These are phyloP conservation scores for Drosophila bunnanda DNA, from an alignment of 2,888 invertebrate genomes.

Conservation along the genomic window DNA sequence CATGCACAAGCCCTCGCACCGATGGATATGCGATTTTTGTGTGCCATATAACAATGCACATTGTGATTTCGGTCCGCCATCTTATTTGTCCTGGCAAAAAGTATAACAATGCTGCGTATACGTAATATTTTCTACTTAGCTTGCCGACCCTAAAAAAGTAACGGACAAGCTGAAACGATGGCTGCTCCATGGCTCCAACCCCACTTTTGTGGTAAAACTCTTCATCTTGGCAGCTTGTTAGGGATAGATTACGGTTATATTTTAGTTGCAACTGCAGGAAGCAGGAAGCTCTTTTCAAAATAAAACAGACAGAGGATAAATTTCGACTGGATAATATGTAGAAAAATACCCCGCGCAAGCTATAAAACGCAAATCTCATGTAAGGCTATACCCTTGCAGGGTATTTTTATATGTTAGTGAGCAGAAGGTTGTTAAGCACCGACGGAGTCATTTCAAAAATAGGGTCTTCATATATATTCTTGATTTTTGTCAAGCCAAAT, in stretches of 20 bases:
- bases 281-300: background rate
- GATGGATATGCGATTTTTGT: slow-evolving; percentile 42
- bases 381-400: too few species aligned
- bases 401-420: too few species aligned
- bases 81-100: slow-evolving; percentile 22
- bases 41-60: slow-evolving; percentile 53
- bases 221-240: slow-evolving; percentile 16
- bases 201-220: slow-evolving; percentile 13
- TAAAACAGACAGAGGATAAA: background rate
- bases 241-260: slow-evolving; percentile 27
- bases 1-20: slow-evolving; percentile 39
- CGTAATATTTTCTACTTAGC: slow-evolving; percentile 56
- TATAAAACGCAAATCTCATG: background rate
- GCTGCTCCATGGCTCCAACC: slow-evolving; percentile 3
- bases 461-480: too few species aligned
- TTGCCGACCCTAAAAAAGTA: slow-evolving; percentile 29
- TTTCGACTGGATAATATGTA: background rate
- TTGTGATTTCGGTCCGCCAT: slow-evolving; percentile 38
- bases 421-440: too few species aligned
- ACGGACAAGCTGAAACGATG: slow-evolving; percentile 31
- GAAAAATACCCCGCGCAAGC: background rate
- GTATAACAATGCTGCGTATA: slow-evolving; percentile 45
- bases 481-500: too few species aligned
- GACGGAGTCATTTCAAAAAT: too few species aligned
- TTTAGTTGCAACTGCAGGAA: slow-evolving; percentile 9